These are phyloP conservation scores for Tetragonisca angustula DNA, from an alignment of 2,888 invertebrate genomes.

Conservation along the genomic window DNA sequence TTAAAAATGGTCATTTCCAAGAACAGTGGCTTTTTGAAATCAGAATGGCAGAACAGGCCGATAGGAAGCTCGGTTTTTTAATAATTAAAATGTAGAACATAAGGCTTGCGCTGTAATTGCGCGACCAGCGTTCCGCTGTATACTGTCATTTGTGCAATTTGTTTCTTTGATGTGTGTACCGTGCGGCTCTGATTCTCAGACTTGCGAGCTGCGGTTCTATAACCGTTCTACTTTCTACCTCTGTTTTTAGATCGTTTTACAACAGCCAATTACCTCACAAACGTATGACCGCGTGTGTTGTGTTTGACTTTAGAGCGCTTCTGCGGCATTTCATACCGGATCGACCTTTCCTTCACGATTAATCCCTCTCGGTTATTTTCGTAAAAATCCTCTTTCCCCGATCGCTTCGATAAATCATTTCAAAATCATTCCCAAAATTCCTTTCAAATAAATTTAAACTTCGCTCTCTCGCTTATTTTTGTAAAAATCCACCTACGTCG, in stretches of 20 bases:
- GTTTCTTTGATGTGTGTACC: background rate
- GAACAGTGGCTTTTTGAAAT: background rate
- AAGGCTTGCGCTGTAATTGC: background rate
- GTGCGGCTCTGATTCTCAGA: background rate
- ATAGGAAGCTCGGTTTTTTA: background rate
- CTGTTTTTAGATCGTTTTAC: background rate
- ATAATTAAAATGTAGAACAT: background rate
- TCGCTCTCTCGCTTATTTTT: too few relatives aligned
- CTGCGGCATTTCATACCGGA: background rate
- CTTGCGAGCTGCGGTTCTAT: background rate
- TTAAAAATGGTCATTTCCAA: background rate
- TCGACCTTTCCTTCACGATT: background rate
- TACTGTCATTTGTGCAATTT: background rate
- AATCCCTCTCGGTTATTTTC: background rate
- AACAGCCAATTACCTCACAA: background rate
- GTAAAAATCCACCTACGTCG: too few relatives aligned
- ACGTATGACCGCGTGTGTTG: background rate
- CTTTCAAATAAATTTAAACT: too few relatives aligned
- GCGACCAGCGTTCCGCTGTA: background rate
- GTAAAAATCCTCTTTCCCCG: background rate
- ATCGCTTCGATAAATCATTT: background rate
- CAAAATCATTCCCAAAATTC: too few relatives aligned
- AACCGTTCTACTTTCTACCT: conserved; percentile 7
- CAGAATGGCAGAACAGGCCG: background rate
- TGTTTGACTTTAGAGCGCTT: background rate